Evolutionary conservation across 2,888 invertebrate genomes (phyloP).

Genomic region (Rhagium mordax): DNA sequence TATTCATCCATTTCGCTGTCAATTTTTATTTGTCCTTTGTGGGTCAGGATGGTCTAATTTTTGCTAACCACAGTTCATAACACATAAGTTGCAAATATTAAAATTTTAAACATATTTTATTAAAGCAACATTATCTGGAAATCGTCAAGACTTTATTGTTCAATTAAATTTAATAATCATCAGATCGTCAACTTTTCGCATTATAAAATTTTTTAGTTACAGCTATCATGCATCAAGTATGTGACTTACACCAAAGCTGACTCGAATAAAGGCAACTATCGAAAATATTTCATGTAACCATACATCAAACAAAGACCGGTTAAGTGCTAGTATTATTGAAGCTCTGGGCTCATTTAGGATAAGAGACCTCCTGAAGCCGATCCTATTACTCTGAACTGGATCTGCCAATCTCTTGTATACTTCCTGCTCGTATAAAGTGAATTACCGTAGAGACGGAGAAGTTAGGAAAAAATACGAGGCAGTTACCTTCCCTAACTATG

Average conservation of each 20-base stretch:
- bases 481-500: not conserved
- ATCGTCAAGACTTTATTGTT: no score
- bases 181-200: no score
- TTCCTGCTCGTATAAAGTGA: not conserved
- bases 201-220: no score
- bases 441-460: not conserved
- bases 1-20: no score
- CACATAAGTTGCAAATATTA: no score
- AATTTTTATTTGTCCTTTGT: no score
- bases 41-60: no score
- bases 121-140: no score
- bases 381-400: not conserved
- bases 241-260: not conserved
- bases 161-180: no score
- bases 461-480: not conserved
- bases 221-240: not conserved
- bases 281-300: not conserved
- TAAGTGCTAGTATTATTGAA: not conserved
- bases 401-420: not conserved
- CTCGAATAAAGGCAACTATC: not conserved
- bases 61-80: no score
- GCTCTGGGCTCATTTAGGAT: not conserved
- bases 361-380: not conserved
- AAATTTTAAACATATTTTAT: no score
- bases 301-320: not conserved